These are phyloP conservation scores for Channa striata DNA, from an alignment of 2,797 vertebrate genomes.

Conservation along the genomic window DNA sequence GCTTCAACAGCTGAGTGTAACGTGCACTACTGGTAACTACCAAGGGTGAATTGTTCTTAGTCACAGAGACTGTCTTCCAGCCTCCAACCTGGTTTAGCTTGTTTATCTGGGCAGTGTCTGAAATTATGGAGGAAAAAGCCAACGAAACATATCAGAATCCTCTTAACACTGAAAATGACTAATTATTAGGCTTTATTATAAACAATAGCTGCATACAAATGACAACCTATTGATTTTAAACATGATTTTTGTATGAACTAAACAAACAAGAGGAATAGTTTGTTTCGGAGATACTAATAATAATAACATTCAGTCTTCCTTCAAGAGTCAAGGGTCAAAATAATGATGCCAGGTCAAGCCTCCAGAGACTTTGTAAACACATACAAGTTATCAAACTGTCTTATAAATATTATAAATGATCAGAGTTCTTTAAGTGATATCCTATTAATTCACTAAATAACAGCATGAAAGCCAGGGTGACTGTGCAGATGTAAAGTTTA, in stretches of 20 bases:
- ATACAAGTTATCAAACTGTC: conserved; percentile 8
- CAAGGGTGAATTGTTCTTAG: too few species aligned
- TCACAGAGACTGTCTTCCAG: too few species aligned
- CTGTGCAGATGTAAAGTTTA: conserved; percentile 67
- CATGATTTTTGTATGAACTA: neutral
- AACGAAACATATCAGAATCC: too few species aligned
- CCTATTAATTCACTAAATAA: conserved; percentile 58
- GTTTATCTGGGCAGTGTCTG: too few species aligned
- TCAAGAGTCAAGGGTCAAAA: neutral
- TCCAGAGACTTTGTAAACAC: neutral
- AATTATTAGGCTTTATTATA: too few species aligned
- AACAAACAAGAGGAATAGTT: neutral
- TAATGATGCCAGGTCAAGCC: conserved; percentile 6
- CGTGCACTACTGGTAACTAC: too few species aligned
- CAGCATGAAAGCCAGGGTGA: conserved; percentile 40
- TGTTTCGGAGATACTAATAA: too few species aligned
- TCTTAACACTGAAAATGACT: too few species aligned
- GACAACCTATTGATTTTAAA: neutral
- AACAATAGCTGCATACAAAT: neutral
- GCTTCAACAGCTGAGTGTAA: neutral
- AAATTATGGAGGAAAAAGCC: too few species aligned
- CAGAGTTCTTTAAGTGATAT: conserved; percentile 37
- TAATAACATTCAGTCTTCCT: neutral
- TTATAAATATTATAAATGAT: conserved; percentile 11
- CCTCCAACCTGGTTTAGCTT: too few species aligned